These are phyloP conservation scores for Xenotilapia flavipinnis DNA, from an alignment of 2,113 vertebrate species.

Conservation along the genomic window DNA sequence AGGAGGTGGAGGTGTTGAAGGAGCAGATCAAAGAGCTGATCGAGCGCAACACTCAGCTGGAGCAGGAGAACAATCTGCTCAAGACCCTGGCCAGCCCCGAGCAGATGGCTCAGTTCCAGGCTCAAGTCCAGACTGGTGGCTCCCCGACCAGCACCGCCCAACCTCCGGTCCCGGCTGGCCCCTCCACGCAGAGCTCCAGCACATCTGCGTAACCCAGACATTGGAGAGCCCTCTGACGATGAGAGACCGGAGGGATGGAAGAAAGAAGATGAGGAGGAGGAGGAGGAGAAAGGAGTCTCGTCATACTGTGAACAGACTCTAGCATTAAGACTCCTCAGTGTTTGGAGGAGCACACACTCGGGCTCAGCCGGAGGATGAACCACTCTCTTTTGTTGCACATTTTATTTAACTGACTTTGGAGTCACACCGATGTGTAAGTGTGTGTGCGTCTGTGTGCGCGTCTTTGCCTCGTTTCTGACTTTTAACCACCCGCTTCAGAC, in stretches of 20 bases:
- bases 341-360: constrained; percentile 1
- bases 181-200: constrained; percentile 41
- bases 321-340: constrained; percentile 12
- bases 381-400: constrained; percentile 58
- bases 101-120: constrained; percentile 96
- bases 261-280: not conserved
- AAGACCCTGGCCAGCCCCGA: constrained; percentile 94
- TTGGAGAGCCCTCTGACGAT: not conserved
- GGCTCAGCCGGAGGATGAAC: not conserved
- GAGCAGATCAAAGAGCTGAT: constrained; percentile 97
- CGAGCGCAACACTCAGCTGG: constrained; percentile 94
- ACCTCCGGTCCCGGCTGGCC: constrained; percentile 61
- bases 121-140: constrained; percentile 86
- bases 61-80: constrained; percentile 94
- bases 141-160: constrained; percentile 77
- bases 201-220: constrained; percentile 33
- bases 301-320: constrained; percentile 59
- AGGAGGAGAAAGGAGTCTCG: not conserved
- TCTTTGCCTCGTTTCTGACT: not conserved
- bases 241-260: not conserved
- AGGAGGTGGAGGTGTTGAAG: constrained; percentile 82
- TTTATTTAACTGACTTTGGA: constrained; percentile 48
- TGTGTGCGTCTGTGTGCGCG: not conserved
- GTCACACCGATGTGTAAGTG: constrained; percentile 3
- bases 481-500: constrained; percentile 54